Evolutionary conservation across 30 jellyfish, hydroid and myxozoan species (phyloP).

Genomic region (Hydractinia echinata): DNA sequence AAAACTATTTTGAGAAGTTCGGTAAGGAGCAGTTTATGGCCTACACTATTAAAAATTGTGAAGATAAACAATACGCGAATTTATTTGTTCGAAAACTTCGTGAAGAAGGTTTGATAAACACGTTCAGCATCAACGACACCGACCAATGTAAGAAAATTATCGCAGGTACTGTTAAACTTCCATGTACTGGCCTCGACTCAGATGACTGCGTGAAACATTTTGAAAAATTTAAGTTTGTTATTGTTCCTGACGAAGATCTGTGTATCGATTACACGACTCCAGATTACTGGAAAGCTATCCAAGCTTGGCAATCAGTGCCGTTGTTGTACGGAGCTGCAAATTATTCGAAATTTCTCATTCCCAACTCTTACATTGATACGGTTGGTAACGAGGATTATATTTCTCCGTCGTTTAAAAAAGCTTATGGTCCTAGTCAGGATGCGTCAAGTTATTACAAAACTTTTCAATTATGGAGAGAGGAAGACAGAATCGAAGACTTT

Average conservation of each 20-base stretch:
- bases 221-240: slow-evolving; percentile 48
- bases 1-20: slow-evolving; percentile 11
- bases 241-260: slow-evolving; percentile 32
- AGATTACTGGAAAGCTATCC: slow-evolving; percentile 54
- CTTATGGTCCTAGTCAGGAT: slow-evolving; percentile 35
- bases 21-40: slow-evolving; percentile 55
- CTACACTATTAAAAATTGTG: slow-evolving; percentile 34
- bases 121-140: slow-evolving; percentile 13
- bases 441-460: slow-evolving; percentile 23
- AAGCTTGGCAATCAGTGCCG: slow-evolving; percentile 67
- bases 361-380: slow-evolving; percentile 48
- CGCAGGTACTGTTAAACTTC: slow-evolving; percentile 33
- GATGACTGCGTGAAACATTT: slow-evolving; percentile 56
- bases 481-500: slow-evolving; percentile 34
- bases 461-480: slow-evolving; percentile 33
- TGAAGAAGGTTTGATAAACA: slow-evolving; percentile 46
- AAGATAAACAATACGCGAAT: slow-evolving; percentile 1
- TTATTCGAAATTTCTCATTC: slow-evolving; percentile 33
- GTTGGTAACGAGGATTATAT: slow-evolving; percentile 48
- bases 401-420: slow-evolving; percentile 54
- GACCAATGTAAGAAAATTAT: slow-evolving; percentile 12
- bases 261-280: slow-evolving; percentile 49
- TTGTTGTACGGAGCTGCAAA: slow-evolving; percentile 43
- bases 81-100: slow-evolving; percentile 46
- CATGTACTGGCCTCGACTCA: slow-evolving; percentile 24